Percentiles rank a stretch among this genome's conserved stretches.
Evolutionary conservation across 2,797 vertebrate species (phyloP).

Genomic region (Arnoldichthys spilopterus): DNA sequence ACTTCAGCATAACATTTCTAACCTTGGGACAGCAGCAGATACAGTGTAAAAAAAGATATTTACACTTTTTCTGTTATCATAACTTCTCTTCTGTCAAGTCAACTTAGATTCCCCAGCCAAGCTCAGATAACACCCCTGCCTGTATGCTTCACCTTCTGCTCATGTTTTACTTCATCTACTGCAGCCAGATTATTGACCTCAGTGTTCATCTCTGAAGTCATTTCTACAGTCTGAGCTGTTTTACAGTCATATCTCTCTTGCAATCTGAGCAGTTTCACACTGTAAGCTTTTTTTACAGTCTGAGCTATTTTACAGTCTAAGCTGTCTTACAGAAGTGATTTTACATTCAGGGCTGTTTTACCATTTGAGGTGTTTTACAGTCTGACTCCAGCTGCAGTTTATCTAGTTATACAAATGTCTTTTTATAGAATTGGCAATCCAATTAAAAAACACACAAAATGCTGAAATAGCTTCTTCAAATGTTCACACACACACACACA

Average conservation of each 20-base stretch:
- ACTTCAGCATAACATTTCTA: slow-evolving; percentile 75
- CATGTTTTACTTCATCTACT: background rate
- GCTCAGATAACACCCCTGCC: background rate
- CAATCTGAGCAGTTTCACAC: too few relatives aligned
- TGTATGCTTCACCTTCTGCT: background rate
- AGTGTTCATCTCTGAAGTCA: background rate
- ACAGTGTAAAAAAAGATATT: slow-evolving; percentile 1
- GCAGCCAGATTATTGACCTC: background rate
- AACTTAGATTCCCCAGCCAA: background rate
- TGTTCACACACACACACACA: too few relatives aligned
- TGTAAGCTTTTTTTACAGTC: background rate
- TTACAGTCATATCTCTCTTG: too few relatives aligned
- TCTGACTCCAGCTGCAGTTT: too few relatives aligned
- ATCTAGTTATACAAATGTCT: too few relatives aligned
- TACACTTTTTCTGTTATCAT: background rate
- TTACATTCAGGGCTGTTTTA: background rate
- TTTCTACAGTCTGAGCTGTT: background rate
- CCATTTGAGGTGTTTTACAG: too few relatives aligned
- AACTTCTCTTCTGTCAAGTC: background rate
- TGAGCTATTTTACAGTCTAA: too few relatives aligned
- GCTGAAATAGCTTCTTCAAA: too few relatives aligned
- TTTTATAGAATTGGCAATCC: too few relatives aligned
- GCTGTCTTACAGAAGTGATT: too few relatives aligned
- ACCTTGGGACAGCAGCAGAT: slow-evolving; percentile 75
- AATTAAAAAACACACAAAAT: too few relatives aligned